Conservation (phyloP, 2,113 vertebrate genomes). For the Xerus inauris region DNA sequence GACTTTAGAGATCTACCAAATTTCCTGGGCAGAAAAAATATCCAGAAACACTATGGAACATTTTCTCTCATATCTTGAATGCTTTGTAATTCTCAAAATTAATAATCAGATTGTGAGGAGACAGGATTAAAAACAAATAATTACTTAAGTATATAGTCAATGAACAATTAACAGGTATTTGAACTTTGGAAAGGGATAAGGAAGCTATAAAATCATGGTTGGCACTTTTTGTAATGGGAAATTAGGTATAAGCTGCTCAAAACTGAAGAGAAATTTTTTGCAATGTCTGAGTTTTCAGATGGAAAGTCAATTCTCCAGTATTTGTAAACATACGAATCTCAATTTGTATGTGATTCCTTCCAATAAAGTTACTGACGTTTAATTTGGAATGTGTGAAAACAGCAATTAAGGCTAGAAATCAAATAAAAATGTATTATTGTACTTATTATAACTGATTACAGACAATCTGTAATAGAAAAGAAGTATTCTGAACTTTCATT, state of each 20-base stretch:
- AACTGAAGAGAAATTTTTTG: neutral
- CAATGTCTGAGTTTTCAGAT: neutral
- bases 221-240: neutral
- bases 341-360: neutral
- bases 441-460: neutral
- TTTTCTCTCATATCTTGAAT: constrained; percentile 16
- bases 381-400: constrained; percentile 27
- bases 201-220: neutral
- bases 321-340: constrained; percentile 23
- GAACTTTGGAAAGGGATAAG: neutral
- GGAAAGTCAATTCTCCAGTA: neutral
- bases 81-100: neutral
- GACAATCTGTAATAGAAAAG: neutral
- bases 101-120: constrained; percentile 18
- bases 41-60: neutral
- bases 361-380: neutral
- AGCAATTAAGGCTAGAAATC: neutral
- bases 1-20: constrained; percentile 45
- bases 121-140: constrained; percentile 28
- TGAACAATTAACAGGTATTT: constrained; percentile 11
- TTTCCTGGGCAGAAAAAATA: neutral
- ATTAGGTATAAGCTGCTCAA: neutral
- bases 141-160: neutral
- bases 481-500: neutral
- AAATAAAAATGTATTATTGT: constrained; percentile 11